A percentile compares a stretch with the other conserved stretches of the same genome.
phyloP scores from a whole-genome alignment of 2,888 invertebrate species.

The Clanis bilineata region DNA sequence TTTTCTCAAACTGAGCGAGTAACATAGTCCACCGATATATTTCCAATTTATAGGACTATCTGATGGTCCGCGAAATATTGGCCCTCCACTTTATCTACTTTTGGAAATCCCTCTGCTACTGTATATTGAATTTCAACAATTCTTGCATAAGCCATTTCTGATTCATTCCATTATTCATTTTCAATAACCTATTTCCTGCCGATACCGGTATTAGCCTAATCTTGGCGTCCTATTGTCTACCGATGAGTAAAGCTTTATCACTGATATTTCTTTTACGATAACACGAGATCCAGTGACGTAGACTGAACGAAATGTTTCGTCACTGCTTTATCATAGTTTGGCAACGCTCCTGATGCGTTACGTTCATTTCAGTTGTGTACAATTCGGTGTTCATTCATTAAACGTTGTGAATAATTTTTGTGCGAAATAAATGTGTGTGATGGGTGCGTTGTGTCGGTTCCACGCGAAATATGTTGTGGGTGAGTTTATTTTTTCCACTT shows the following conservation, averaged over 20 bases:
- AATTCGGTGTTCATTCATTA: conserved; percentile 2
- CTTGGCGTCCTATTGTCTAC: conserved; percentile 16
- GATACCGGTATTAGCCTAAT: neutral
- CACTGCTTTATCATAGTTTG: conserved; percentile 5
- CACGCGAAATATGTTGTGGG: conserved; percentile 75
- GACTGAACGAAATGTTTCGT: neutral
- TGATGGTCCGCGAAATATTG: no score
- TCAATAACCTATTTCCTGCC: conserved; percentile 10
- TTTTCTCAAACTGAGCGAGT: no score
- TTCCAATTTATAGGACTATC: no score
- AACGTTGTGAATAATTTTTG: neutral
- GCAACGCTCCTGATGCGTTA: conserved; percentile 11
- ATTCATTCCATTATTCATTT: neutral
- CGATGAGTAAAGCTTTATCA: conserved; percentile 13
- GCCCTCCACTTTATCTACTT: neutral
- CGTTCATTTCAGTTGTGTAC: conserved; percentile 2
- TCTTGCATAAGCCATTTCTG: conserved; percentile 4
- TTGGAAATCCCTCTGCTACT: neutral
- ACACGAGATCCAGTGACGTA: conserved; percentile 11
- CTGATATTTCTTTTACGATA: neutral
- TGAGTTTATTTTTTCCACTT: conserved; percentile 39
- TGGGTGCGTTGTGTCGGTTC: conserved; percentile 74
- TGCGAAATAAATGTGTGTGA: conserved; percentile 63
- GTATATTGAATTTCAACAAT: neutral
- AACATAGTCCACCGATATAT: no score